Base-by-base conservation (phyloP, 2,888 invertebrate genomes). In the Branchellion lobata region DNA sequence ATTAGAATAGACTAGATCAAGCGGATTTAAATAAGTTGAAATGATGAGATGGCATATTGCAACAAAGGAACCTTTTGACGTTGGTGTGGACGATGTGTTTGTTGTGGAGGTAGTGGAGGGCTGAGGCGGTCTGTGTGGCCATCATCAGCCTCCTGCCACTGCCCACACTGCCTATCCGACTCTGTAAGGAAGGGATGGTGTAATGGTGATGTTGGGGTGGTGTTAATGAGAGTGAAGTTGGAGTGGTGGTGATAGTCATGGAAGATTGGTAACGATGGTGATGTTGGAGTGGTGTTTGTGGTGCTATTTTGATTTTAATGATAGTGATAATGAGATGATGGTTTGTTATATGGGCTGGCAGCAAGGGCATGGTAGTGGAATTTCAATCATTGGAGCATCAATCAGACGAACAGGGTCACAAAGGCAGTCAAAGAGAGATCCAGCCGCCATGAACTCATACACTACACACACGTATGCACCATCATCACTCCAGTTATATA, bases 41-140 rank as follows among this genome's bases (percentile, higher is more conserved):
- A n/a, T n/a, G n/a, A n/a, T n/a, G n/a, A n/a, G n/a, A n/a, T n/a
- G n/a, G n/a, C n/a, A n/a, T n/a, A n/a, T n/a, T n/a, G n/a, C n/a
- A n/a, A n/a, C n/a, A n/a, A n/a, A 24, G 33, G n/a, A 51, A 80
- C 80, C 80, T 81, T 33, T 81, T 81, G 36, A 81, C 71, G 40
- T 81, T 79, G 33, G 79, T 73, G 71, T 81, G 81, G 11, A 81
- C 74, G n/a, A 81, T 53, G 40, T 81, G 74, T 31, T 77, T 51
- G 8, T 24, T n/a, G 34, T 81, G 78, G 5, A 81, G 75, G 53
- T 81, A 65, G 3, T 31, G 33, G 21, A 81, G 61, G 34, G 53
- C 81, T 47, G 31, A 3, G 27, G 79, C 79, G 40, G 75, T 74
- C 18, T 79, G 73, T 36, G 74, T 24, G 11, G 76, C 73, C 31